Evolutionary conservation across 2,113 vertebrate species (phyloP).

Genomic region (Osmerus eperlanus): DNA sequence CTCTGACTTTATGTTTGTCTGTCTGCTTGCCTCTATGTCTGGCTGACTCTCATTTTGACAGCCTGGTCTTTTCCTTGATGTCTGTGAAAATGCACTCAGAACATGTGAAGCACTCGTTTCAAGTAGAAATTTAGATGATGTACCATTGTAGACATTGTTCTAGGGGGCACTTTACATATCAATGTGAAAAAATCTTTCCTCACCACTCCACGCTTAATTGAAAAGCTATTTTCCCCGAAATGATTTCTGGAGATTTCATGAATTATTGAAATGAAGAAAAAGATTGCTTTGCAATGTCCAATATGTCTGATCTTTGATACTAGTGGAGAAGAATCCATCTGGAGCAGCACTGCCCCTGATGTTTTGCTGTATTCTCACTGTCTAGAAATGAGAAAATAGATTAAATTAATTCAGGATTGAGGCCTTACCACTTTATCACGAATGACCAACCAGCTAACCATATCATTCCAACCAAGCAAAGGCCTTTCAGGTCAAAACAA

Average conservation of each 20-base stretch:
- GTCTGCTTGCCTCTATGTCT: conserved; percentile 3
- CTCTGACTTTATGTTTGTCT: not conserved
- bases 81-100: conserved; percentile 14
- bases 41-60: not conserved
- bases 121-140: conserved; percentile 27
- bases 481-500: conserved; percentile 13
- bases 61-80: not conserved
- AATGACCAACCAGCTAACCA: conserved; percentile 21
- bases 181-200: conserved; percentile 14
- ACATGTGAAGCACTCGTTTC: conserved; percentile 32
- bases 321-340: conserved; percentile 7
- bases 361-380: conserved; percentile 12
- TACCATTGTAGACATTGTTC: conserved; percentile 28
- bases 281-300: conserved; percentile 36
- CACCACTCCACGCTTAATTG: conserved; percentile 48
- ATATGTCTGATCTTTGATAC: conserved; percentile 43
- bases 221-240: conserved; percentile 57
- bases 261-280: conserved; percentile 60
- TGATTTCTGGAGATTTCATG: conserved; percentile 49
- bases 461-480: conserved; percentile 18
- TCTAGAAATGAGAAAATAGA: conserved; percentile 27
- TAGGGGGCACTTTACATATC: conserved; percentile 41
- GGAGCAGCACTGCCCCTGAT: conserved; percentile 11
- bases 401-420: conserved; percentile 33
- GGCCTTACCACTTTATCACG: conserved; percentile 8